Conservation (phyloP, 2,888 invertebrate genomes). For the Anoplius nigerrimus region DNA sequence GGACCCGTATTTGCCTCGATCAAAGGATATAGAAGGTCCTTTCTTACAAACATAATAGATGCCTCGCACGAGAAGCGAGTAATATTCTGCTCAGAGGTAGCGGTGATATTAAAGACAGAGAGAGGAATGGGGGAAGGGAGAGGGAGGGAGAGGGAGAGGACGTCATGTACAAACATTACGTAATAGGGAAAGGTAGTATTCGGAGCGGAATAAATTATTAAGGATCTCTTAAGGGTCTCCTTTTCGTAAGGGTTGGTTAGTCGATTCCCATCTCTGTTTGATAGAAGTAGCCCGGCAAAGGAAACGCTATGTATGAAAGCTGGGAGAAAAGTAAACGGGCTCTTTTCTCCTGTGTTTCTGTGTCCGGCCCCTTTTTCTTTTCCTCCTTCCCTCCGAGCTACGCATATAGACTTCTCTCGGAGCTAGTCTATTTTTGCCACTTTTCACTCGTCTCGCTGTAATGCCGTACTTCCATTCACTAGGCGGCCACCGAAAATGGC, state of each 20-base stretch:
- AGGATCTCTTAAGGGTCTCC: constrained; percentile 42
- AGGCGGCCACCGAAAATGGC: not conserved
- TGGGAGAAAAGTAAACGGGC: not conserved
- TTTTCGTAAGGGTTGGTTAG: constrained; percentile 19
- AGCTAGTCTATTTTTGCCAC: constrained; percentile 31
- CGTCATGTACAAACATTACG: constrained; percentile 1
- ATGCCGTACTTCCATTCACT: constrained; percentile 36
- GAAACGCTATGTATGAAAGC: too few relatives aligned
- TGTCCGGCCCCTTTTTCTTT: not conserved
- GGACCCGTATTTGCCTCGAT: too few relatives aligned
- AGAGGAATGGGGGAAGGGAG: not conserved
- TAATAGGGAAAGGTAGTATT: constrained; percentile 16
- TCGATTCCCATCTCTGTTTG: not conserved
- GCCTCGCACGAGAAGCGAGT: too few relatives aligned
- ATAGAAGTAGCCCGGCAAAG: not conserved
- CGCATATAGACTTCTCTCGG: not conserved
- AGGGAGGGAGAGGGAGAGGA: not conserved
- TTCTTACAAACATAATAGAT: too few relatives aligned
- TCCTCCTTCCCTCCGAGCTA: too few relatives aligned
- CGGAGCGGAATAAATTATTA: constrained; percentile 50
- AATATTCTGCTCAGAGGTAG: too few relatives aligned
- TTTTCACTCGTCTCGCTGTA: constrained; percentile 7
- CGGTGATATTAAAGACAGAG: too few relatives aligned
- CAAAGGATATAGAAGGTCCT: too few relatives aligned
- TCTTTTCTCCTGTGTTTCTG: not conserved